Conservation (phyloP, 2,113 vertebrate genomes). For the Buteo buteo region DNA sequence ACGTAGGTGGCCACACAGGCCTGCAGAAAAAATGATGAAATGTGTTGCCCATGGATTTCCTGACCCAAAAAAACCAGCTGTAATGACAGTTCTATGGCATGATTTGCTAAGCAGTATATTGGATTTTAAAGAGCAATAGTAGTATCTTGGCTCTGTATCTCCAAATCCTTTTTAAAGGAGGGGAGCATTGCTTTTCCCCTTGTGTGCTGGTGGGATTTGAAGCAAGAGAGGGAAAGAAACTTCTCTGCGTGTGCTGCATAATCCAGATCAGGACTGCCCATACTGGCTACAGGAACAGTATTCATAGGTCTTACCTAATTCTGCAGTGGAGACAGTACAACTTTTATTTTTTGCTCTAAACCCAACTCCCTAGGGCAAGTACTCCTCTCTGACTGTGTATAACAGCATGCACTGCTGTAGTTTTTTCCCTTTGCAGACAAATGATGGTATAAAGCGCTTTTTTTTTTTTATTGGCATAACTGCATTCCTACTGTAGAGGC, state of each 20-base stretch:
- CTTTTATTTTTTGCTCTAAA: neutral
- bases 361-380: neutral
- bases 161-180: neutral
- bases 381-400: accelerated
- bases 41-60: neutral
- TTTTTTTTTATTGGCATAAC: neutral
- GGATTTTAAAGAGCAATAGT: neutral
- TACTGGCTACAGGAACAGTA: accelerated
- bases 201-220: neutral
- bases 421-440: neutral
- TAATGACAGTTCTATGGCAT: accelerated
- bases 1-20: neutral
- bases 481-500: neutral
- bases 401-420: neutral
- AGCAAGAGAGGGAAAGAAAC: neutral
- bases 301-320: neutral
- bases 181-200: neutral
- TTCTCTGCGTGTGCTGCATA: neutral
- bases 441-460: neutral
- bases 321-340: neutral
- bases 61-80: neutral
- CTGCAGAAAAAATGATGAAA: neutral
- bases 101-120: neutral
- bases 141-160: neutral
- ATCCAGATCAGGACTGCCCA: neutral